Evolutionary conservation across 2,888 invertebrate genomes (phyloP), one percentile per base, ranked within the genome.

Genomic region (Norana najaformis): DNA sequence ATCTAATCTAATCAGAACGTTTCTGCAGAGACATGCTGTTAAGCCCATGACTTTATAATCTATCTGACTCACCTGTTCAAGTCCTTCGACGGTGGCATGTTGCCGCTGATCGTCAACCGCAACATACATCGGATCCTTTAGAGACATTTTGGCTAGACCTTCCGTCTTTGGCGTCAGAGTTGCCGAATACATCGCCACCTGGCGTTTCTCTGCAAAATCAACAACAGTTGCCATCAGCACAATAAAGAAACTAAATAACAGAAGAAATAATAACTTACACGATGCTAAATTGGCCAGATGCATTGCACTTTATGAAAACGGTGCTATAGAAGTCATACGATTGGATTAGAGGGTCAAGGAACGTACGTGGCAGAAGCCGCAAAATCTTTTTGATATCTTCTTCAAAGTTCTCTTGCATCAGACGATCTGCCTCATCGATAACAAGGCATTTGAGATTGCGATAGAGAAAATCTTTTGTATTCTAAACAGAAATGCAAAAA

Each of bases 381-480:
- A 99, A 96, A 92, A 99, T 98, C 95, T 98, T 97, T 93, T 98
- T 98, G 94, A 99, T 96, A 95, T 99, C 99, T 94, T 98, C 98
- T 95, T 99, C 99, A 95, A 99, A 99, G 89, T 99, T 99, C 94
- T 98, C 97, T 94, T 99, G 98, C 91, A 99, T 96, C 94, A 99
- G 98, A 93, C 98, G 96, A 95, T 99, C 99, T n/a, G 99, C 99
- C 95, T 99, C 99, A 95, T 99, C 99, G 94, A 99, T 98, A 37
- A 99, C 96, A 37, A 99, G 96, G 95, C 98, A 98, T 94, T 98
- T 97, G 30, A 99, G 95, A 95, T 99, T 99, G 95, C 98, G 98
- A 94, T 96, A 98, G 91, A 98, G 95, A 94, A 99, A 99, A 93
- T 97, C 97, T 0, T 97, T 96, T 0, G 99, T 98, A 94, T 97